Evolutionary conservation across 1,140 invertebrate genomes (phyloP), one percentile per base, ranked within the genome.

Genomic region (Cataglyphis hispanica): DNA sequence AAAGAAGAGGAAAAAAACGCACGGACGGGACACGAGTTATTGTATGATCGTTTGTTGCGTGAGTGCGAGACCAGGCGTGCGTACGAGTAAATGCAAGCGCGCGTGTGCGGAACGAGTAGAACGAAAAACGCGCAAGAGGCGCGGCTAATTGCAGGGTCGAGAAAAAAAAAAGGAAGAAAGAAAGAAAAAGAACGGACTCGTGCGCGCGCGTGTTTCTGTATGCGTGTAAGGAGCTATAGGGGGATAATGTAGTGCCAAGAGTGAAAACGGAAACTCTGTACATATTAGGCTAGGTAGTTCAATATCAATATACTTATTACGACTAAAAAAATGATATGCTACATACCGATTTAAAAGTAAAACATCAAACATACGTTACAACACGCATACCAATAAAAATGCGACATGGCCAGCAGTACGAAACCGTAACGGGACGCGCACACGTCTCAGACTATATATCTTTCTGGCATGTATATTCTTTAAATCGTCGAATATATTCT

Each of bases 271-370:
- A 89, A 92, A 93, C 86, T 91, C 78, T 94, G 93, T 94, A 94
- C 92, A 94, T 94, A 94, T 94, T 94, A 94, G 93, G 91, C 85
- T 94, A 94, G 94, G 92, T 94, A 94, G 93, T 93, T 93, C 91
- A 94, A 94, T 94, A 94, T 92, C 91, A 92, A 93, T 94, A 94
- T 94, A 91, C 93, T 94, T 91, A 93, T 93, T 92, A 92, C 88
- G 90, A 92, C 89, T 94, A 92, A 91, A 90, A 93, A 90, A 93
- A 93, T 88, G 89, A 94, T 94, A 94, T 94, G 91, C 93, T 94
- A 93, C 92, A 91, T 94, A 94, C 85, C 91, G 92, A 94, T 91
- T 83, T 93, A 93, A 91, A 93, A 93, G 87, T 92, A 80, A 93
- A 92, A 89, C 77, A 89, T 88, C 88, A 81, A 89, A 89, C 84